Percentiles rank a stretch among this genome's conserved stretches.
These are phyloP conservation scores for Phrynocephalus versicolor DNA, from an alignment of 2,113 vertebrate genomes.

Conservation along the genomic window DNA sequence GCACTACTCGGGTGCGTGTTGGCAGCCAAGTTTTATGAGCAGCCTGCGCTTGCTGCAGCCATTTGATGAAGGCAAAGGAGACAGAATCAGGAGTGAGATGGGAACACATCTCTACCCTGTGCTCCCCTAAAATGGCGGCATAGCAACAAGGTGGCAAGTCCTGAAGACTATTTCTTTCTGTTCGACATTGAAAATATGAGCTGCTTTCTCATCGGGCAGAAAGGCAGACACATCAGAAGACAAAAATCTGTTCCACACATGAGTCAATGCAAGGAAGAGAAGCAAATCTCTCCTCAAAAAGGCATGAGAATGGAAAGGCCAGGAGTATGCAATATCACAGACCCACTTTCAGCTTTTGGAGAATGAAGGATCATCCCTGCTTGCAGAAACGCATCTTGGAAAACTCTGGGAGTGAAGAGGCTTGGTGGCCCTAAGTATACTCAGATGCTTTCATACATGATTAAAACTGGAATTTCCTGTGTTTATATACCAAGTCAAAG, in stretches of 20 bases:
- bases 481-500: background rate
- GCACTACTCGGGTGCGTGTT: slow-evolving; percentile 32
- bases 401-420: background rate
- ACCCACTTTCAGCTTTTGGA: background rate
- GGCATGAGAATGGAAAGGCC: no score
- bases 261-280: background rate
- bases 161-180: background rate
- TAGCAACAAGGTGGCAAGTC: slow-evolving; percentile 53
- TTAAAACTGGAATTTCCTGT: slow-evolving; percentile 13
- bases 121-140: slow-evolving; percentile 35
- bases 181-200: background rate
- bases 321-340: background rate
- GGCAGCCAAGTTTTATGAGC: slow-evolving; percentile 37
- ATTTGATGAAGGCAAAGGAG: slow-evolving; percentile 70
- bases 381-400: background rate
- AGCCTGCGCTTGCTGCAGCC: slow-evolving; percentile 35
- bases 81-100: slow-evolving; percentile 65
- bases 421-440: background rate
- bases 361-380: background rate
- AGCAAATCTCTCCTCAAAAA: background rate
- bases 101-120: slow-evolving; percentile 5
- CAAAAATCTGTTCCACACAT: background rate
- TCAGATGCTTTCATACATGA: background rate
- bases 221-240: background rate
- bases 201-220: background rate